Evolutionary conservation across 2,113 vertebrate species (phyloP).

Genomic region (Todiramphus chloris): DNA sequence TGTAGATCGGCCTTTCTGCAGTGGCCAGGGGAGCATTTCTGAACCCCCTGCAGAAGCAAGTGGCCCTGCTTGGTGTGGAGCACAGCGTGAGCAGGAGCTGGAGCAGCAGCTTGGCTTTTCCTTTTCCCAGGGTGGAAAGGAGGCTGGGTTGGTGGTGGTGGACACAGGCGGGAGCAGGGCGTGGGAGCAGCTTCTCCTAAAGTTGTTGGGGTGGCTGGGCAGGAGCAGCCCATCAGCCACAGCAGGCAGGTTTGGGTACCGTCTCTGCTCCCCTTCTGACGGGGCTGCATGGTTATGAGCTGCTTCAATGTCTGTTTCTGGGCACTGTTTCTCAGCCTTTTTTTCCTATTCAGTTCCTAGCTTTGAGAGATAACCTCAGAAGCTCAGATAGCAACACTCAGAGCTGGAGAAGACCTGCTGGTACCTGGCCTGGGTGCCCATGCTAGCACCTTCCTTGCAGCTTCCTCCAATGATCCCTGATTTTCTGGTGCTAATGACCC

Average conservation of each 20-base stretch:
- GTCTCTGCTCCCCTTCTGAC: neutral
- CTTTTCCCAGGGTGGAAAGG: neutral
- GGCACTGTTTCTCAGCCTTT: neutral
- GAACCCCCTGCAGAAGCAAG: accelerated
- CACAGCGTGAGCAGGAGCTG: too few species aligned
- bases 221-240: neutral
- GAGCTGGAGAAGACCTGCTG: neutral
- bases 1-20: neutral
- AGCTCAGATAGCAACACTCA: neutral
- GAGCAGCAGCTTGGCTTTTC: neutral
- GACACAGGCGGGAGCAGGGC: neutral
- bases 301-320: neutral
- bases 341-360: neutral
- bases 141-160: neutral
- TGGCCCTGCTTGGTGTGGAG: neutral
- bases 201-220: neutral
- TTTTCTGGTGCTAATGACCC: neutral
- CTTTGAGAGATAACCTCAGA: accelerated
- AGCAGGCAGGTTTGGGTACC: neutral
- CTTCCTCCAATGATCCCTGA: neutral
- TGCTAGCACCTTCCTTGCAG: neutral
- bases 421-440: neutral
- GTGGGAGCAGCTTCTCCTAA: neutral
- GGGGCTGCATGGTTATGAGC: neutral
- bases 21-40: neutral